These are phyloP conservation scores for Choristoneura fumiferana DNA, from an alignment of 1,140 invertebrate species.

Conservation along the genomic window DNA sequence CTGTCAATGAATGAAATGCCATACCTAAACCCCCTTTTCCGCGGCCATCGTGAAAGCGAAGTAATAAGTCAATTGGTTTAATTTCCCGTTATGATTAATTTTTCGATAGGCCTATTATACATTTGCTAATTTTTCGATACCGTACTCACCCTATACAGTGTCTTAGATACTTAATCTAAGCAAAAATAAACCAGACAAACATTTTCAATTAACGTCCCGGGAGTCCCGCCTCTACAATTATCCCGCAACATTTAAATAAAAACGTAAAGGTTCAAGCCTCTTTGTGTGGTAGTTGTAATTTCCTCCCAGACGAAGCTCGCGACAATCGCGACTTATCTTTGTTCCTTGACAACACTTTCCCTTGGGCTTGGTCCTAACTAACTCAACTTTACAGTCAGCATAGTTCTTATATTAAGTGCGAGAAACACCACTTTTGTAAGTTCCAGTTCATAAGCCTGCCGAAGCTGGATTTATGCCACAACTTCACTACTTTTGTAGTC, in stretches of 20 bases:
- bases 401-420: slow-evolving; percentile 19
- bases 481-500: slow-evolving; percentile 68
- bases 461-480: slow-evolving; percentile 61
- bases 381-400: slow-evolving; percentile 25
- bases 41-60: too few species aligned
- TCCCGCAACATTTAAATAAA: slow-evolving; percentile 39
- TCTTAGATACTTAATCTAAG: too few species aligned
- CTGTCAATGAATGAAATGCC: too few species aligned
- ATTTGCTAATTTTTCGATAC: too few species aligned
- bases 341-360: slow-evolving; percentile 73
- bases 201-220: not conserved
- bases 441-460: slow-evolving; percentile 32
- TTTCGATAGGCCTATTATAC: too few species aligned
- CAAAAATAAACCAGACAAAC: not conserved
- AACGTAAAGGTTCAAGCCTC: slow-evolving; percentile 49
- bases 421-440: slow-evolving; percentile 29
- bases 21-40: too few species aligned
- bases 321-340: slow-evolving; percentile 75
- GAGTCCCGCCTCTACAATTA: not conserved
- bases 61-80: too few species aligned
- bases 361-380: slow-evolving; percentile 50
- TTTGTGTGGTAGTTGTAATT: slow-evolving; percentile 70
- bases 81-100: too few species aligned
- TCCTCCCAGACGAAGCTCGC: slow-evolving; percentile 56
- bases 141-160: too few species aligned